A percentile compares a stretch with the other conserved stretches of the same genome.
These are phyloP conservation scores for Trogon melanurus DNA, from an alignment of 2,113 vertebrate genomes.

Conservation along the genomic window DNA sequence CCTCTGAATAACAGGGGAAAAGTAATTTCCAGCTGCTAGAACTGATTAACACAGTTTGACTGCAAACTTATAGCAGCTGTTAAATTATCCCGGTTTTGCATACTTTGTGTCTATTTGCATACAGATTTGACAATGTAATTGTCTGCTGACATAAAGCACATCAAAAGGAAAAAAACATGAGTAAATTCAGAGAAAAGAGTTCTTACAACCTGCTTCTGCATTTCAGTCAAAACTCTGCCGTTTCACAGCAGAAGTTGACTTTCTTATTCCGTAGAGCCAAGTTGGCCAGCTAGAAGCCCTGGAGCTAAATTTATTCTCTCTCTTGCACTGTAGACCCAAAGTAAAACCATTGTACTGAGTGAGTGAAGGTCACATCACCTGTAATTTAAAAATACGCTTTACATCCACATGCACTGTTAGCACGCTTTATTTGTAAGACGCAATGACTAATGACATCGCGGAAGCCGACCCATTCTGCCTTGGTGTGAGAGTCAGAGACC, in stretches of 20 bases:
- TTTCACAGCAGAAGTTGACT: background rate
- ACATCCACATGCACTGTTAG: background rate
- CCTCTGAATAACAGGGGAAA: background rate
- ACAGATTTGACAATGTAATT: background rate
- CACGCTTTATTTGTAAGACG: background rate
- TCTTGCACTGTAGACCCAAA: background rate
- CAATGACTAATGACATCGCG: background rate
- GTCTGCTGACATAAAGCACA: background rate
- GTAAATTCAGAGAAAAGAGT: background rate
- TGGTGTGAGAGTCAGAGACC: background rate
- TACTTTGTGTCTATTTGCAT: background rate
- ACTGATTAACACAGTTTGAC: background rate
- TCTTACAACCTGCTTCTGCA: background rate
- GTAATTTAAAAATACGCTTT: background rate
- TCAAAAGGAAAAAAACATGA: background rate
- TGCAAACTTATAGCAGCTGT: background rate
- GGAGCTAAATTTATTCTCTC: background rate
- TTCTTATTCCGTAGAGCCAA: background rate
- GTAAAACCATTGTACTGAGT: background rate
- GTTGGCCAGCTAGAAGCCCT: background rate
- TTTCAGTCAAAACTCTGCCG: background rate
- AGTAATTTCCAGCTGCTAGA: background rate
- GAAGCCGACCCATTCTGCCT: background rate
- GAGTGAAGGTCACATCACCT: background rate
- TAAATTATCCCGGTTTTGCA: background rate